These are phyloP conservation scores for Drosophila truncata DNA, from an alignment of 1,140 invertebrate species.

Conservation along the genomic window DNA sequence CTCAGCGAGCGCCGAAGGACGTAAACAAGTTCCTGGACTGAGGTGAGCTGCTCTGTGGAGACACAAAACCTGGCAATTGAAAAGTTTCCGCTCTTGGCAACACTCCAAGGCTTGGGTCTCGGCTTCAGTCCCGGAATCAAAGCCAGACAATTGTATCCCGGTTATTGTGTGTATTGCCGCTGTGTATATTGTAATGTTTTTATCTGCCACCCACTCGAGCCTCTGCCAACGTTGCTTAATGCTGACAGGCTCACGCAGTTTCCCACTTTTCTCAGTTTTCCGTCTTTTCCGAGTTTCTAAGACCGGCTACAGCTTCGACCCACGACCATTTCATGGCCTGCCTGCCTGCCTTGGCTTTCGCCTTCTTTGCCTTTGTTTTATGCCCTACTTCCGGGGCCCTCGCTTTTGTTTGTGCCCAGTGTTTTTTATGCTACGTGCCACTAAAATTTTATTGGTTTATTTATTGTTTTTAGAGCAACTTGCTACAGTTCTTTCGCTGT, in stretches of 20 bases:
- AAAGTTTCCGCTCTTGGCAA: conserved; percentile 65
- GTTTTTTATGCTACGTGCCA: conserved; percentile 64
- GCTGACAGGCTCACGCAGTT: conserved; percentile 39
- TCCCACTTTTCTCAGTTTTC: conserved; percentile 9
- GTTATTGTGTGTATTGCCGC: conserved; percentile 43
- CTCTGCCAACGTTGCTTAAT: conserved; percentile 44
- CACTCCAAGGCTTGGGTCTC: conserved; percentile 29
- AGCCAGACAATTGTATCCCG: conserved; percentile 53
- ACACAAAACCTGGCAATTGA: conserved; percentile 57
- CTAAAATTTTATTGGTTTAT: conserved; percentile 78
- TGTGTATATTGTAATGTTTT: conserved; percentile 41
- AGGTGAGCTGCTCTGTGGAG: conserved; percentile 27
- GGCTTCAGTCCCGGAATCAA: conserved; percentile 19
- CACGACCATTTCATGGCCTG: conserved; percentile 50
- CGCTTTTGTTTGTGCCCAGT: conserved; percentile 37
- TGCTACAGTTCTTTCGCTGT: conserved; percentile 38
- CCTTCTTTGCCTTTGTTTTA: conserved; percentile 40
- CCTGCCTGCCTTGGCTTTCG: conserved; percentile 24
- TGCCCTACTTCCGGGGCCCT: conserved; percentile 30
- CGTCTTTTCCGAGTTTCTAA: conserved; percentile 10
- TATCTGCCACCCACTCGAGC: conserved; percentile 25
- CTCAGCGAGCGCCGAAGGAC: conserved; percentile 40
- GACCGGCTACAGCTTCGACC: conserved; percentile 9
- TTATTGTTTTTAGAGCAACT: conserved; percentile 71
- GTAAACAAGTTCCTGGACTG: conserved; percentile 41